Base-by-base conservation (phyloP, 2,113 vertebrate genomes). In the Nestor notabilis region DNA sequence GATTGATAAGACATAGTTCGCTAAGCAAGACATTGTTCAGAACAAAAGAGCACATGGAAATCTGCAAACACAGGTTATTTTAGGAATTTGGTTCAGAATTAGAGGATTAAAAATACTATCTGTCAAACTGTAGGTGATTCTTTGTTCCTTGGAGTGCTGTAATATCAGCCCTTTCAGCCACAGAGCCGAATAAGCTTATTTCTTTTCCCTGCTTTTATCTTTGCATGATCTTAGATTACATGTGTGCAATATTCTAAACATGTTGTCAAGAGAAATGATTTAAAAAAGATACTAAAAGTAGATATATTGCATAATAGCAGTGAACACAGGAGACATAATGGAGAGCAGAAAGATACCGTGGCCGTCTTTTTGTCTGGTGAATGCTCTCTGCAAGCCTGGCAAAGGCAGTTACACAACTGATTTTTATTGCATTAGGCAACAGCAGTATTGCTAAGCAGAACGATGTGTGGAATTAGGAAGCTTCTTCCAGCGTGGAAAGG, bases 381-480 rank as follows among this genome's bases (percentile, higher is more conserved):
- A 91, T 56, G 63, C 63, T 88, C 74, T 71, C 86, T 91, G 81
- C 84, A 68, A 91, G 87, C 52, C 91, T 94, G 72, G 91, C 83
- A 96, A 93, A 96, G 89, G 89, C 94, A 82, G 95, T 97, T 97
- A 95, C 89, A 89, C 96, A 97, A 97, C 96, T 83, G 95, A 93
- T 94, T 93, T 94, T 93, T 94, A 96, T 93, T 92, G 76, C 92
- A 61, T 97, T 93, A 96, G 95, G 96, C 96, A 97, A 95, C 86
- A 87, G 93, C 92, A 95, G 77, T 93, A 96, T 89, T 92, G 88
- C 96, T 90, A 92, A 83, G 96, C 88, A 96, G 90, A 96, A 80
- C 2, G 2, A 89, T 68, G 72, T 49, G 86, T 86, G 71, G 78
- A 93, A 88, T 87, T 90, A 94, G 92, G 92, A 90, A 75, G 83